These are phyloP conservation scores for Hoplodrina ambigua DNA, from an alignment of 2,888 invertebrate species.

Conservation along the genomic window DNA sequence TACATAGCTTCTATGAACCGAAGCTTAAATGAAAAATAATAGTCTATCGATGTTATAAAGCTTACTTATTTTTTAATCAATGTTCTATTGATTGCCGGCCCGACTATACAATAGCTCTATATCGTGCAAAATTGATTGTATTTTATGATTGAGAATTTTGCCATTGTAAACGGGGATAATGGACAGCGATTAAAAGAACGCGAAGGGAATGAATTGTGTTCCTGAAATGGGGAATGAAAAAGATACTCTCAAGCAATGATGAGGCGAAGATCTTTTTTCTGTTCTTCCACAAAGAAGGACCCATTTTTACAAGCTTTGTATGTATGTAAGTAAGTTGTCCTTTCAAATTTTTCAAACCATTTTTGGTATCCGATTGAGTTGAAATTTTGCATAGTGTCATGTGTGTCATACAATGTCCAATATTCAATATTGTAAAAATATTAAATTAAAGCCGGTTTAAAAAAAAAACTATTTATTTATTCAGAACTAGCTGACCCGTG, in stretches of 20 bases:
- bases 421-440: no score
- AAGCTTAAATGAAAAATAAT: conserved; percentile 22
- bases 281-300: background rate
- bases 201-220: background rate
- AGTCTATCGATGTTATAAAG: conserved; percentile 14
- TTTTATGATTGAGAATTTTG: conserved; percentile 14
- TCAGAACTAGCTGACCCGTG: no score
- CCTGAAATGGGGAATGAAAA: conserved; percentile 1
- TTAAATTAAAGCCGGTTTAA: no score
- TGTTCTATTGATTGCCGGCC: conserved; percentile 25
- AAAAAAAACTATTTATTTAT: no score
- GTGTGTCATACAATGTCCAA: no score
- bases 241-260: background rate
- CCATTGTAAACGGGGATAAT: conserved; percentile 1
- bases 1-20: conserved; percentile 8
- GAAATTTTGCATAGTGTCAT: no score
- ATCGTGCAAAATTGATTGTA: conserved; percentile 34
- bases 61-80: conserved; percentile 32
- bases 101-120: conserved; percentile 31
- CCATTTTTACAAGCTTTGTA: no score
- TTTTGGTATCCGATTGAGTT: no score
- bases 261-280: background rate
- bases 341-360: no score
- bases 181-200: conserved; percentile 12
- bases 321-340: no score